A percentile compares a stretch with the other conserved stretches of the same genome.
Evolutionary conservation across 2,797 vertebrate genomes (phyloP).

Genomic region (Crypturellus tataupa): DNA sequence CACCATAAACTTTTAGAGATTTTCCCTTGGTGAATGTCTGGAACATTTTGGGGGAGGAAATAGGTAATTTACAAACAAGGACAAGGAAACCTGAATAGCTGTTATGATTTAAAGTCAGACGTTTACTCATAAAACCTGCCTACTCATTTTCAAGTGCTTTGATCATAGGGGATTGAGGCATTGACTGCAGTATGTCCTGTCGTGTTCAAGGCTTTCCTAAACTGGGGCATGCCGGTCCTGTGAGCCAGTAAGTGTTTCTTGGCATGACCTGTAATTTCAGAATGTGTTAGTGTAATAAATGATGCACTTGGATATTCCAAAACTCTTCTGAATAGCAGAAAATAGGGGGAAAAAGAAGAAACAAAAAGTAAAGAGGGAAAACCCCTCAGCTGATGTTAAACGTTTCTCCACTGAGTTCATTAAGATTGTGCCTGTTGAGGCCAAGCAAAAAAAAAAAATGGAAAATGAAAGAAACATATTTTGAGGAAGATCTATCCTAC

Average conservation of each 20-base stretch:
- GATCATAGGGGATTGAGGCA: not conserved
- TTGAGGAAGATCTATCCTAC: accelerated
- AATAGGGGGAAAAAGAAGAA: not conserved
- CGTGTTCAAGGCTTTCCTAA: not conserved
- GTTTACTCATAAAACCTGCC: conserved; percentile 58
- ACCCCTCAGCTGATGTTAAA: not conserved
- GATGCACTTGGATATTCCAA: not conserved
- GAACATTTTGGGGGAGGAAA: not conserved
- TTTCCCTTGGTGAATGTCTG: conserved; percentile 47
- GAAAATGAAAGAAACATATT: not conserved
- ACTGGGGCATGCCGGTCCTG: not conserved
- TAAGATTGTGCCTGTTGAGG: not conserved
- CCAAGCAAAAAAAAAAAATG: not conserved
- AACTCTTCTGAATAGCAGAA: not conserved
- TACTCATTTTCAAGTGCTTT: conserved; percentile 27
- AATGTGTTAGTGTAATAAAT: not conserved
- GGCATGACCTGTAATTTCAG: not conserved
- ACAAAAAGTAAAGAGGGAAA: not conserved
- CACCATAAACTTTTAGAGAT: conserved; percentile 45
- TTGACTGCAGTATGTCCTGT: not conserved
- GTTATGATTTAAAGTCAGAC: conserved; percentile 28
- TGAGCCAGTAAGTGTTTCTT: not conserved
- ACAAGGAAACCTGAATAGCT: conserved; percentile 41
- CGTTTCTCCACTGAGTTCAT: not conserved
- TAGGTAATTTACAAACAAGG: conserved; percentile 58